A percentile compares a stretch with the other conserved stretches of the same genome.
Conservation (phyloP, 2,888 invertebrate genomes). For the Parnassius orleans region DNA sequence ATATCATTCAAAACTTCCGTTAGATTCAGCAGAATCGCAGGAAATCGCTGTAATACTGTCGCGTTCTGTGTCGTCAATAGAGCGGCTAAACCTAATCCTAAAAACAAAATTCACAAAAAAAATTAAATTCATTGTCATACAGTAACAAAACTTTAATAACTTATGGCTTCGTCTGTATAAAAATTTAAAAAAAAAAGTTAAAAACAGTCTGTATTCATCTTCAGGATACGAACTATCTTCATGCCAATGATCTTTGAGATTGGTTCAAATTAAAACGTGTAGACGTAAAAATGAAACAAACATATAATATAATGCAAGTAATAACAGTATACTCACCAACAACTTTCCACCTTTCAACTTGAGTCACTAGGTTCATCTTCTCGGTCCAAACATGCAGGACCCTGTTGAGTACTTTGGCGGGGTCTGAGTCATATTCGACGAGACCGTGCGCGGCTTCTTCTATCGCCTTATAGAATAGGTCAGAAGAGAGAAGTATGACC, state of each 20-base stretch:
- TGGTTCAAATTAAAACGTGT: too few relatives aligned
- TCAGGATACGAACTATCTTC: too few relatives aligned
- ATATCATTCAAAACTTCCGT: conserved; percentile 91
- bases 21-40: conserved; percentile 86
- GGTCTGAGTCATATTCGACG: conserved; percentile 72
- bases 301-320: too few relatives aligned
- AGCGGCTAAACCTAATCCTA: conserved; percentile 83
- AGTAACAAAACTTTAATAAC: conserved; percentile 32
- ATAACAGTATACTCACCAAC: conserved; percentile 79
- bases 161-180: too few relatives aligned
- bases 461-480: conserved; percentile 82
- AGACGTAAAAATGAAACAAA: too few relatives aligned
- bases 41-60: conserved; percentile 86
- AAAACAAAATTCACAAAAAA: neutral
- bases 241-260: too few relatives aligned
- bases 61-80: conserved; percentile 85
- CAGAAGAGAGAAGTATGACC: conserved; percentile 86
- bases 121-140: conserved; percentile 42
- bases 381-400: conserved; percentile 90
- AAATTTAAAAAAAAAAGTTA: too few relatives aligned
- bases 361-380: conserved; percentile 88
- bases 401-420: conserved; percentile 84
- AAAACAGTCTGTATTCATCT: too few relatives aligned
- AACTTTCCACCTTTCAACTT: conserved; percentile 91
- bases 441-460: conserved; percentile 67